Conservation (phyloP, 2,797 vertebrate genomes). For the Octomys mimax region DNA sequence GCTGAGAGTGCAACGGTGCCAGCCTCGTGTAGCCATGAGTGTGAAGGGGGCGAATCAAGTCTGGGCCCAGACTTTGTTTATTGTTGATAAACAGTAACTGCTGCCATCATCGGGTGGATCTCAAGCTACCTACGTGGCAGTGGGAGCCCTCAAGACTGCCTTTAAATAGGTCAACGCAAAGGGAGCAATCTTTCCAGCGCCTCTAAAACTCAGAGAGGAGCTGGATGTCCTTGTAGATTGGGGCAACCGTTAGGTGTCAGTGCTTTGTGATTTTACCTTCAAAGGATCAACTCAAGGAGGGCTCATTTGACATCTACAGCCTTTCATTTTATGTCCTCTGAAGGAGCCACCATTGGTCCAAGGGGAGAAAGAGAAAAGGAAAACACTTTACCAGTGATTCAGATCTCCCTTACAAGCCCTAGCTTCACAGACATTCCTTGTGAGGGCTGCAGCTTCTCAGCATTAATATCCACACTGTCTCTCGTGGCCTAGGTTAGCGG, state of each 20-base stretch:
- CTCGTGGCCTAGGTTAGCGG: background rate
- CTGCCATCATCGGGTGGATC: background rate
- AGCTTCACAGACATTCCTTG: background rate
- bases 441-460: background rate
- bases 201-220: background rate
- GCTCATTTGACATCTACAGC: background rate
- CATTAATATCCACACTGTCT: background rate
- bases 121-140: background rate
- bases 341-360: background rate
- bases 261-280: conserved; percentile 11
- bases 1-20: background rate
- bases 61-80: background rate
- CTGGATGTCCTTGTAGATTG: background rate
- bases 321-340: background rate
- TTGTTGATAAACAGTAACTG: background rate
- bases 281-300: background rate
- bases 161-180: background rate
- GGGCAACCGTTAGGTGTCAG: background rate
- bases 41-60: background rate
- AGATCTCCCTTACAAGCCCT: background rate
- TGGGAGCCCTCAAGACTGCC: background rate
- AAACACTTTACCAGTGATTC: background rate
- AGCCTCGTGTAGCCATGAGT: background rate
- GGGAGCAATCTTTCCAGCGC: background rate
- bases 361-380: background rate